Conservation (phyloP, 2,113 vertebrate species). For the Tachuris rubrigastra region DNA sequence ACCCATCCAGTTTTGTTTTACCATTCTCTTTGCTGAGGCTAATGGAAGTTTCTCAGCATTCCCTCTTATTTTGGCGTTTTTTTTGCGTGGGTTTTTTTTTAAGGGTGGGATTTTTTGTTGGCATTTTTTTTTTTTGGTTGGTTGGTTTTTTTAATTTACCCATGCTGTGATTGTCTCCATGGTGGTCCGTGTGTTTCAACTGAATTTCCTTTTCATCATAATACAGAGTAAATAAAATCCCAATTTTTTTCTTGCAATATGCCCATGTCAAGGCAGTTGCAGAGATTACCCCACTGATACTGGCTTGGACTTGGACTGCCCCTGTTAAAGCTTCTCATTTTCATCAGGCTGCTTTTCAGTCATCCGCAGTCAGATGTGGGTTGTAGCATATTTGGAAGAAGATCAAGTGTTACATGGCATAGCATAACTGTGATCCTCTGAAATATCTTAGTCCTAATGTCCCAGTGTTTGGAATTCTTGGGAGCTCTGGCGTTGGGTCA, state of each 20-base stretch:
- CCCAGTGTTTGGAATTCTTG: neutral
- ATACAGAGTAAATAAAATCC: neutral
- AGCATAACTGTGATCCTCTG: neutral
- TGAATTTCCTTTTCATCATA: neutral
- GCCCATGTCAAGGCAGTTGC: neutral
- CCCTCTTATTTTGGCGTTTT: neutral
- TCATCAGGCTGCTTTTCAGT: neutral
- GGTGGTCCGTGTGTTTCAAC: neutral
- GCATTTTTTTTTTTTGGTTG: neutral
- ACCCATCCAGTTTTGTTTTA: neutral
- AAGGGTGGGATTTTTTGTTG: neutral
- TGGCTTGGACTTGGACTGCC: neutral
- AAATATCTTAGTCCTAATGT: accelerated
- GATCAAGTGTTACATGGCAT: neutral
- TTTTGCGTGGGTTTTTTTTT: neutral
- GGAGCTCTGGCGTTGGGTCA: neutral
- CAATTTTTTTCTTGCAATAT: neutral
- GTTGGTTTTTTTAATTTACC: neutral
- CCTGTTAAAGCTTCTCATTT: neutral
- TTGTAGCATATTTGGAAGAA: neutral
- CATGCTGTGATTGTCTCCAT: accelerated
- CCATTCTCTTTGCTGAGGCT: neutral
- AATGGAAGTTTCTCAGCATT: neutral
- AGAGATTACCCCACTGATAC: neutral
- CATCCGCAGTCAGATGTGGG: accelerated